phyloP scores from a whole-genome alignment of 2,797 vertebrate species.

The Schizopygopsis pylzovi region DNA sequence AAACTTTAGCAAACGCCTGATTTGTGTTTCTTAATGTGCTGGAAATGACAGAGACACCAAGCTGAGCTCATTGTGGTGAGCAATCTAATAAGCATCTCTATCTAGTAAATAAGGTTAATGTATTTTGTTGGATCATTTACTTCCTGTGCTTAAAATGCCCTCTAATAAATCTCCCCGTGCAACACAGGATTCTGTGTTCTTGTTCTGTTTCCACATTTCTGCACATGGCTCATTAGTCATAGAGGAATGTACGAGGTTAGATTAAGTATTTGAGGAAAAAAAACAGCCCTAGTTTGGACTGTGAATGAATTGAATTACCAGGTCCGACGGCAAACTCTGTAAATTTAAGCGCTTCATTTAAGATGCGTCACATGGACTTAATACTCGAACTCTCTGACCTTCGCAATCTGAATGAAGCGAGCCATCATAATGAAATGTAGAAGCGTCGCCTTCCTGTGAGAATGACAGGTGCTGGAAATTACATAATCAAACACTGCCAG shows the following conservation, averaged over 20 bases:
- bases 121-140: slow-evolving; percentile 66
- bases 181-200: slow-evolving; percentile 36
- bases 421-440: slow-evolving; percentile 48
- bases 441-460: slow-evolving; percentile 28
- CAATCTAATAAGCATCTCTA: slow-evolving; percentile 60
- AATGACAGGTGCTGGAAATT: slow-evolving; percentile 59
- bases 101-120: slow-evolving; percentile 67
- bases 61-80: slow-evolving; percentile 52
- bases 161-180: slow-evolving; percentile 52
- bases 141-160: slow-evolving; percentile 55
- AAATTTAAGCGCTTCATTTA: slow-evolving; percentile 21
- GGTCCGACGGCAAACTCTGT: neutral
- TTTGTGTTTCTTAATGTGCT: slow-evolving; percentile 69
- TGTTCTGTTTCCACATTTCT: slow-evolving; percentile 33
- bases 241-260: slow-evolving; percentile 28
- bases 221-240: slow-evolving; percentile 41
- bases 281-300: slow-evolving; percentile 32
- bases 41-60: slow-evolving; percentile 66
- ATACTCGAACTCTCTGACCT: slow-evolving; percentile 39
- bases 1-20: slow-evolving; percentile 75
- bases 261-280: slow-evolving; percentile 34
- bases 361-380: slow-evolving; percentile 33
- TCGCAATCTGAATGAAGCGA: slow-evolving; percentile 23
- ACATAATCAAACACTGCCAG: slow-evolving; percentile 54
- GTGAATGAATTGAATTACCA: slow-evolving; percentile 35